Percentiles rank a stretch among this genome's conserved stretches.
Evolutionary conservation across 2,797 vertebrate genomes (phyloP).

Genomic region (Naso thynnoides): DNA sequence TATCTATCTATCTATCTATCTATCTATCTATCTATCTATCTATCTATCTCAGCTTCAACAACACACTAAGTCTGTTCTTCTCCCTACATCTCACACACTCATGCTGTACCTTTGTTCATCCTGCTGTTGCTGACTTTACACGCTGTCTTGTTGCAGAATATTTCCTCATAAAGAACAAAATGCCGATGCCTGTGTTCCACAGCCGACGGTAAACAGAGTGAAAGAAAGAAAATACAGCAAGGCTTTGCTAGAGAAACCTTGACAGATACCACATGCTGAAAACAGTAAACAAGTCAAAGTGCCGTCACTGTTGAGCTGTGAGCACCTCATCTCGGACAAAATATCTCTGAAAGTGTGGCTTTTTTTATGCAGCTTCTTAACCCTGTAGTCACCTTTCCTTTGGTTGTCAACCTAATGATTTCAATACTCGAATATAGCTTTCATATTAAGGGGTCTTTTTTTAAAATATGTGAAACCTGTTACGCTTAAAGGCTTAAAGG

Average conservation of each 20-base stretch:
- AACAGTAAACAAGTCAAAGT: constrained; percentile 45
- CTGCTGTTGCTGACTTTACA: constrained; percentile 30
- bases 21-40: too few relatives aligned
- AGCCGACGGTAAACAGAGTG: constrained; percentile 31
- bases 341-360: background rate
- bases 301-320: constrained; percentile 13
- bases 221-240: background rate
- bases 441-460: background rate
- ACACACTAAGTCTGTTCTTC: background rate
- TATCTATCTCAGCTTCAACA: background rate
- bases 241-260: constrained; percentile 37
- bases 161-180: constrained; percentile 32
- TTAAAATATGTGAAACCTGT: background rate
- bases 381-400: constrained; percentile 2
- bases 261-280: constrained; percentile 37
- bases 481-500: background rate
- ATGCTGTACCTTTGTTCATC: constrained; percentile 12
- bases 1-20: too few relatives aligned
- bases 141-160: constrained; percentile 4
- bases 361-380: constrained; percentile 9
- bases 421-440: background rate
- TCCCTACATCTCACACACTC: background rate
- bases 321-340: constrained; percentile 27
- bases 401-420: background rate
- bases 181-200: constrained; percentile 16